phyloP scores from a whole-genome alignment of 2,797 vertebrate genomes.

The Borostomias antarcticus region DNA sequence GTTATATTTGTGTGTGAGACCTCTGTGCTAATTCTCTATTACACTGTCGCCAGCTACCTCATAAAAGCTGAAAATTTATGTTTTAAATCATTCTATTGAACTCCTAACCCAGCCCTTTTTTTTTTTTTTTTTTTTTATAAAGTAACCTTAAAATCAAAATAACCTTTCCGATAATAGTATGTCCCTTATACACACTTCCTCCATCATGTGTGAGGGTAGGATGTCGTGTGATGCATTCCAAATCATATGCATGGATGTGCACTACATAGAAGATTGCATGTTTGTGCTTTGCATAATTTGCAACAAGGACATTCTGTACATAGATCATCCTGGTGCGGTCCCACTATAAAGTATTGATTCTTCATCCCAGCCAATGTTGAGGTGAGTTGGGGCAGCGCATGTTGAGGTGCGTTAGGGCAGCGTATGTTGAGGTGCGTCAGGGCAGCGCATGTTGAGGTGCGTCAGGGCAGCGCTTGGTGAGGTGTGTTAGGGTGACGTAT shows the following conservation, averaged over 20 bases:
- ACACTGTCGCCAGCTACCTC: neutral
- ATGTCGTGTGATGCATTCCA: neutral
- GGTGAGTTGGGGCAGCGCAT: constrained; percentile 18
- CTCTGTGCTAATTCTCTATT: too few species aligned
- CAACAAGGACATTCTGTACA: constrained; percentile 19
- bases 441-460: constrained; percentile 19
- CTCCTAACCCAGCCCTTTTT: too few species aligned
- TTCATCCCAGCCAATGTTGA: constrained; percentile 24
- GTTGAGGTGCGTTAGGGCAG: constrained; percentile 18
- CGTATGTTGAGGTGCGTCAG: too few species aligned
- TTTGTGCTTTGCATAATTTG: constrained; percentile 23
- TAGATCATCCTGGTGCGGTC: constrained; percentile 18
- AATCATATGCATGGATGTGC: constrained; percentile 7
- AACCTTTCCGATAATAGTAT: too few species aligned
- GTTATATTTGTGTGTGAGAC: neutral
- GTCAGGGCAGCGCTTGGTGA: constrained; percentile 14
- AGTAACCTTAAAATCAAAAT: too few species aligned
- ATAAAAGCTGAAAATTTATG: neutral
- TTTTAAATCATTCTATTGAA: too few species aligned
- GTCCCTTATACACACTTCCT: neutral
- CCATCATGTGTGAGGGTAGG: neutral
- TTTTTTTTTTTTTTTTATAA: too few species aligned
- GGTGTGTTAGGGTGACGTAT: constrained; percentile 21
- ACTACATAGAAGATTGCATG: constrained; percentile 11
- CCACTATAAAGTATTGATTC: constrained; percentile 31